phyloP scores from a whole-genome alignment of 2,797 vertebrate species.

The Halcyon smyrnensis region DNA sequence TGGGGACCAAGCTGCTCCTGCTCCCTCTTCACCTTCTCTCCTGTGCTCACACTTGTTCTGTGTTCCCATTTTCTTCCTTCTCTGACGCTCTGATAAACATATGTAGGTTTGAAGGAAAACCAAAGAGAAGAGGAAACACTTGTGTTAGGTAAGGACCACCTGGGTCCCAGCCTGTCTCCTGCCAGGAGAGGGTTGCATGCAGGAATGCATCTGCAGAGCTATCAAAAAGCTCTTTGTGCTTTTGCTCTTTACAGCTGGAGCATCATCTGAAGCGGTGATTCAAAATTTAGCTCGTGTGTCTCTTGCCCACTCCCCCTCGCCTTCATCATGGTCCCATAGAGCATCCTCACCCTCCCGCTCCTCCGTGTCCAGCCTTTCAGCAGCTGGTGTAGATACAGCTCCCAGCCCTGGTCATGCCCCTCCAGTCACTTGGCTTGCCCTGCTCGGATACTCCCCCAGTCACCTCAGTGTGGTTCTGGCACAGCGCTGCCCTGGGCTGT shows the following conservation, averaged over 20 bases:
- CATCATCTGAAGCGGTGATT: background rate
- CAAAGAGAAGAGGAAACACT: background rate
- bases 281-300: background rate
- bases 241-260: background rate
- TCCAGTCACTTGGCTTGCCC: background rate
- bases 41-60: background rate
- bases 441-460: too few relatives aligned
- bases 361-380: background rate
- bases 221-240: background rate
- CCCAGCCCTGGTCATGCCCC: background rate
- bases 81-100: background rate
- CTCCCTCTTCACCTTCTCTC: background rate
- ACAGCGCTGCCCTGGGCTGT: background rate
- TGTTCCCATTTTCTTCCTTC: background rate
- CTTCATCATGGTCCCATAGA: accelerated
- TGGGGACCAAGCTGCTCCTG: background rate
- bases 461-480: background rate
- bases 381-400: background rate
- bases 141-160: background rate
- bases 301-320: background rate
- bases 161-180: background rate
- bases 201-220: background rate
- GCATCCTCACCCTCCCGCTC: background rate
- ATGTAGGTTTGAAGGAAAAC: background rate
- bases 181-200: background rate